phyloP scores from a whole-genome alignment of 1,140 invertebrate species.

The Pogonomyrmex californicus region DNA sequence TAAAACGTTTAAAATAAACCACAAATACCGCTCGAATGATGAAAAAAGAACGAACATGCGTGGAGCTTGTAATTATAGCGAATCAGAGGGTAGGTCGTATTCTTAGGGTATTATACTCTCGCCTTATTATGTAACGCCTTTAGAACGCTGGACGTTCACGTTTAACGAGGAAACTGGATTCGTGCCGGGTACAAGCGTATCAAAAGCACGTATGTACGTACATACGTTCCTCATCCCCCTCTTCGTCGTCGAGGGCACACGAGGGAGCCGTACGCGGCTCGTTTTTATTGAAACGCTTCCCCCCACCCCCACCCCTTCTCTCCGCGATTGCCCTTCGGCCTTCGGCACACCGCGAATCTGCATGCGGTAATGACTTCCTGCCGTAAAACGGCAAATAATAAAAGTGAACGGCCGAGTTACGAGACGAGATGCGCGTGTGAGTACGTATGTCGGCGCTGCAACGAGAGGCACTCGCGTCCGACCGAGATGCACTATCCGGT shows the following conservation, averaged over 20 bases:
- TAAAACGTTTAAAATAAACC: neutral
- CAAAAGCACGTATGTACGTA: conserved; percentile 22
- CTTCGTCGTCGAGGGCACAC: neutral
- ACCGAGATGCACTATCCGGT: neutral
- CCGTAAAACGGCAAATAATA: conserved; percentile 76
- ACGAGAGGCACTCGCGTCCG: conserved; percentile 51
- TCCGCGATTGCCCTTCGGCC: conserved; percentile 65
- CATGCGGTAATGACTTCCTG: conserved; percentile 82
- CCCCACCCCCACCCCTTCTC: neutral
- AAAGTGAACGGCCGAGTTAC: conserved; percentile 73
- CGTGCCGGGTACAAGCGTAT: conserved; percentile 25
- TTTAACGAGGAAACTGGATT: conserved; percentile 51
- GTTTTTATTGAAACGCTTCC: conserved; percentile 55
- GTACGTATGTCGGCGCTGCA: conserved; percentile 41
- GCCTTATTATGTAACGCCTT: conserved; percentile 24
- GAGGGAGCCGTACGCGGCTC: conserved; percentile 13
- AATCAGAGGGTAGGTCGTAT: neutral
- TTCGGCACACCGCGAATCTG: conserved; percentile 74
- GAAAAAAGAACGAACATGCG: neutral
- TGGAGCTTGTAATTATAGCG: conserved; percentile 11
- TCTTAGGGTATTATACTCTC: neutral
- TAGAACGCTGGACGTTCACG: conserved; percentile 1
- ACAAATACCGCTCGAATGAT: neutral
- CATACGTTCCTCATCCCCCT: conserved; percentile 3
- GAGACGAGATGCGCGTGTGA: conserved; percentile 34